Conservation (phyloP, 2,888 invertebrate genomes). For the Drosophila putrida region DNA sequence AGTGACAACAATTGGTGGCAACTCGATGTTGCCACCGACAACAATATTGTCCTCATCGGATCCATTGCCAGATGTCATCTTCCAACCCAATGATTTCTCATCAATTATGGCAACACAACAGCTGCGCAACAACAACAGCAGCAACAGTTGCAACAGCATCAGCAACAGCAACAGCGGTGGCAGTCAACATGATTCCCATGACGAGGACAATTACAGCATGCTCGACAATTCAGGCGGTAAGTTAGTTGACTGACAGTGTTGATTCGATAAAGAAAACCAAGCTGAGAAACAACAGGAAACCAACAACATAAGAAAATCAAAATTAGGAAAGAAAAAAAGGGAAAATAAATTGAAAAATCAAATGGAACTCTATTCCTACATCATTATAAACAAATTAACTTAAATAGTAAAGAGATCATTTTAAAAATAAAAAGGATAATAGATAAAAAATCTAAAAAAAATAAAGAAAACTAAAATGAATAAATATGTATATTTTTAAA, state of each 20-base stretch:
- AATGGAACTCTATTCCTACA: too few relatives aligned
- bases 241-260: conserved; percentile 4
- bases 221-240: conserved; percentile 80
- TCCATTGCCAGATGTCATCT: conserved; percentile 82
- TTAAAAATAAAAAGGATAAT: too few relatives aligned
- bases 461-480: too few relatives aligned
- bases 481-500: too few relatives aligned
- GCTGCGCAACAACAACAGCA: conserved; percentile 54
- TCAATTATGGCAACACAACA: conserved; percentile 82
- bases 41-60: conserved; percentile 83
- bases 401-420: too few relatives aligned
- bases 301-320: too few relatives aligned
- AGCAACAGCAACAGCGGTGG: conserved; percentile 60
- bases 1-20: conserved; percentile 33
- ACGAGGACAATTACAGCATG: conserved; percentile 72
- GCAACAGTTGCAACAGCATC: conserved; percentile 28
- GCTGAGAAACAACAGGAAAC: too few relatives aligned
- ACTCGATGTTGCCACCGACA: conserved; percentile 82
- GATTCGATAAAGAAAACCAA: too few relatives aligned
- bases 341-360: too few relatives aligned
- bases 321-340: too few relatives aligned
- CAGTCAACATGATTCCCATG: conserved; percentile 68
- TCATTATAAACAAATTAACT: too few relatives aligned
- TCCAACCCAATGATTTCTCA: conserved; percentile 84
- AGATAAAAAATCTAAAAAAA: too few relatives aligned